Conservation (phyloP, 2,888 invertebrate genomes). For the Polymixis lichenea region DNA sequence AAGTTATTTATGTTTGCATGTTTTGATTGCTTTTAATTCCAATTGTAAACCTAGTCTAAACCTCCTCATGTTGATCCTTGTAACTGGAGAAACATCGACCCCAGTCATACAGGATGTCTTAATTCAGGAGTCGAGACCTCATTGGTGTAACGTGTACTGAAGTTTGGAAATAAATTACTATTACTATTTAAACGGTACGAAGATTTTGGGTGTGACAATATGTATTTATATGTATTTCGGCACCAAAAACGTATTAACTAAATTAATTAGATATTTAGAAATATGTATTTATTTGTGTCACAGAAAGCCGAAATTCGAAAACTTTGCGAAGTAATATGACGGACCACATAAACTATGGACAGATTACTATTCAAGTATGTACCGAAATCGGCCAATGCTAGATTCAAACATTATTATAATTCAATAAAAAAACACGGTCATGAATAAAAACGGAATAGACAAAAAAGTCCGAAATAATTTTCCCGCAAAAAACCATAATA, state of each 20-base stretch:
- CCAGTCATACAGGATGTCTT: too few relatives aligned
- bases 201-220: background rate
- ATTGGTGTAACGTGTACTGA: too few relatives aligned
- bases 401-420: conserved; percentile 13
- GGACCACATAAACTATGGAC: background rate
- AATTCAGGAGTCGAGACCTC: too few relatives aligned
- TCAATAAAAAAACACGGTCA: conserved; percentile 26
- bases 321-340: background rate
- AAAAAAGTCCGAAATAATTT: conserved; percentile 58
- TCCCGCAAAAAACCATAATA: conserved; percentile 78
- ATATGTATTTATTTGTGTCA: background rate
- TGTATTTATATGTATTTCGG: background rate
- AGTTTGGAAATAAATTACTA: too few relatives aligned
- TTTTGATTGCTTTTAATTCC: too few relatives aligned
- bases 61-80: too few relatives aligned
- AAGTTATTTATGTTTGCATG: too few relatives aligned
- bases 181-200: too few relatives aligned
- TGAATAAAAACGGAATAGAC: conserved; percentile 46
- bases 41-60: too few relatives aligned
- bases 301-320: background rate
- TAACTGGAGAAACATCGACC: too few relatives aligned
- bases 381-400: background rate
- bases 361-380: background rate
- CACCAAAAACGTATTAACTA: background rate
- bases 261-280: background rate